Base-by-base conservation (phyloP, 2,888 invertebrate species). In the Catocala sponsa region DNA sequence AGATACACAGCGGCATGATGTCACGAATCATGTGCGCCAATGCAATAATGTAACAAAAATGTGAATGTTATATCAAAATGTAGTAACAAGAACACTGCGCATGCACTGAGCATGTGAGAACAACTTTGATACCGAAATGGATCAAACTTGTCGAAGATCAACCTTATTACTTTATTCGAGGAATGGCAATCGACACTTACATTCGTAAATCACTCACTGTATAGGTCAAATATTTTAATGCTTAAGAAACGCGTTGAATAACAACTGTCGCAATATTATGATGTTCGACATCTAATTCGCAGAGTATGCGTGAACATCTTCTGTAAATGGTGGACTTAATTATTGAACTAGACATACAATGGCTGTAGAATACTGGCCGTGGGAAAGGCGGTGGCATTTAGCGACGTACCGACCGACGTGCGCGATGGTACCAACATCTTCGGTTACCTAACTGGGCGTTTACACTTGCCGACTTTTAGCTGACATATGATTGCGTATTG, bases 341-440 rank as follows among this genome's bases (percentile, higher is more conserved):
- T 82, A 85, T 84, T 86, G 87, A 87, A 90, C 84, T 88, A 88
- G 87, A 87, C 82, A 84, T 76, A 87, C 82, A 87, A 83, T 85
- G 70, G 68, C 76, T 80, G 66, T 75, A 84, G 82, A 87, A 84
- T 82, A 76, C 74, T 79, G 80, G 81, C 78, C 89, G 91, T 91
- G 91, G 88, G 91, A 91, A 91, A 78, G 72, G 69, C 72, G 82
- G 65, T 86, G 88, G 83, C 86, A 89, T 90, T 91, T 89, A 81
- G 64, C 71, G 58, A 69, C 64, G 73, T 65, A 38, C 54, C 15
- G 46, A 38, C 54, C 15, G 46, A 58, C 13, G 68, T 65, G 66
- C 55, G 69, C 70, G 74, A 72, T 69, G 74, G 71, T 52, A 77
- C 68, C 68, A 76, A 76, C 84, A 79, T 86, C 85, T 85, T 82